Evolutionary conservation across 2,113 vertebrate species (phyloP).

Genomic region (Sula dactylatra): DNA sequence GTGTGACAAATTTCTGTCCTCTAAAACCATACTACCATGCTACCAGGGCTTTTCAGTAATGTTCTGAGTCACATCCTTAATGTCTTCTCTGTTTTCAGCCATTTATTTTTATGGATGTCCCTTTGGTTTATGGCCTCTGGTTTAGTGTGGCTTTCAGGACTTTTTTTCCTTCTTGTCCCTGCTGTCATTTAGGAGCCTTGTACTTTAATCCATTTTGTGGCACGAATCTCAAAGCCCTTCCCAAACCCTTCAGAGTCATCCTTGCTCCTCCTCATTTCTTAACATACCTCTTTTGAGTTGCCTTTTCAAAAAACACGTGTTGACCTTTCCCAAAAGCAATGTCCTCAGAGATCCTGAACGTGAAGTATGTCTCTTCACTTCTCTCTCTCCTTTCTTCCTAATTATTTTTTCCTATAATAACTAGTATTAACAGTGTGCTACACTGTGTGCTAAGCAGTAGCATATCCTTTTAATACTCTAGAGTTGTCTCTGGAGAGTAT

Average conservation of each 20-base stretch:
- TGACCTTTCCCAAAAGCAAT: background rate
- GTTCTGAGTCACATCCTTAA: background rate
- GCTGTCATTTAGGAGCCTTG: background rate
- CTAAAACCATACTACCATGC: background rate
- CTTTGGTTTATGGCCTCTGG: background rate
- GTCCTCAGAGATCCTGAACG: background rate
- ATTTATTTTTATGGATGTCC: background rate
- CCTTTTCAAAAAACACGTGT: background rate
- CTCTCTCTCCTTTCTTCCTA: background rate
- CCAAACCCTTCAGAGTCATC: background rate
- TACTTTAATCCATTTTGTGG: background rate
- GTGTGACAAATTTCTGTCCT: background rate
- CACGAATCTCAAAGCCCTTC: background rate
- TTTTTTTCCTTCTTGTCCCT: background rate
- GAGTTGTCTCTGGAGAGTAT: background rate
- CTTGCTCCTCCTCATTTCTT: background rate
- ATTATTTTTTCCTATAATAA: background rate
- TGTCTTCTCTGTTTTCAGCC: background rate
- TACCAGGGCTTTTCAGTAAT: background rate
- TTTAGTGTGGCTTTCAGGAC: background rate
- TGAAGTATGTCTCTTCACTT: background rate
- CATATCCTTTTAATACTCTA: background rate
- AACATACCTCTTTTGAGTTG: background rate
- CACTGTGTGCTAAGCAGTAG: background rate
- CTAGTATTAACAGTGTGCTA: no score